Evolutionary conservation across 2,888 invertebrate species (phyloP), one percentile per base, ranked within the genome.

Genomic region (Nudaria mundana): DNA sequence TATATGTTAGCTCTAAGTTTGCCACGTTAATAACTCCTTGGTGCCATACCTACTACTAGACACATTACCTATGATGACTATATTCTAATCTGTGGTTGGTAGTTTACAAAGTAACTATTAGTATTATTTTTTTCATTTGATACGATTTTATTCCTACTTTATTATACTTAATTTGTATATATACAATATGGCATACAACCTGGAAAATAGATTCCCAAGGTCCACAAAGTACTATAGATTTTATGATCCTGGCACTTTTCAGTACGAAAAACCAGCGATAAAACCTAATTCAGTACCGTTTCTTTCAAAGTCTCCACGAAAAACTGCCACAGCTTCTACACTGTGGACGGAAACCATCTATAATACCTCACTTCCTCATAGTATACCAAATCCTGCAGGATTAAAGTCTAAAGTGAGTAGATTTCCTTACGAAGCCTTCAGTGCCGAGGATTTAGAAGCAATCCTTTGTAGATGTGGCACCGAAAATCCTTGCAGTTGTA

Each of bases 211-310:
- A 48, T 83, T 85, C 66, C 43, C 64, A 12, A 44, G 48, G 14
- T 32, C 60, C 7, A 61, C 63, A 7, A 59, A 66, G 52, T 66
- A 65, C 48, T 71, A 51, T 42, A 63, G 52, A 18, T 45, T 85
- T 28, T 59, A 71, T 16, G 86, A 84, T 36, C 86, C 86, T 36
- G 78, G 77, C n/a, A 59, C 78, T 1, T 87, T 84, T 52, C 71
- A 78, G 52, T 44, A 41, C 40, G 52, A 58, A 10, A 48, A 38
- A 40, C 33, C 36, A 7, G 45, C 52, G 48, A 26, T 35, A 15
- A 56, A 58, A 44, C 31, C 29, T 5, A 75, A 71, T 41, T 71
- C 64, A 45, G 69, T 48, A 26, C 76, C 82, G 3, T 87, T 86
- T 64, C 62, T 81, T 25, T 68, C 80, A 10, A 76, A 60, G 33